These are phyloP conservation scores for Drosophila maculinotata DNA, from an alignment of 2,888 invertebrate genomes.

Conservation along the genomic window DNA sequence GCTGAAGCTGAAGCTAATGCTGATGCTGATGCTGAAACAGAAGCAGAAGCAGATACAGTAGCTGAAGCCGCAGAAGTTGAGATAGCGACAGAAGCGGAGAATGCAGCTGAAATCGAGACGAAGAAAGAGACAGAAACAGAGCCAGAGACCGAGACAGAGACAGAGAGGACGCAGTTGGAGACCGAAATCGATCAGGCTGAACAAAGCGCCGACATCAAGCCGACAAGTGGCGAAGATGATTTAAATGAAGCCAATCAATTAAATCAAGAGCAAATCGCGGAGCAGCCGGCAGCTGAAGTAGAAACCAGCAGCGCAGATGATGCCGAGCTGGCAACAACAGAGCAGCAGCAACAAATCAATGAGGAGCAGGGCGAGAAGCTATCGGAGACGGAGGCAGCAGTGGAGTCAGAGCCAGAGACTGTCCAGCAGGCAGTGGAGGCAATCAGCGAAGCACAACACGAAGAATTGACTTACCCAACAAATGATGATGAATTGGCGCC, in stretches of 20 bases:
- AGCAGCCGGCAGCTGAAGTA: constrained; percentile 24
- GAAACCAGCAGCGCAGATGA: constrained; percentile 19
- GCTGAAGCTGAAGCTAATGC: constrained; percentile 12
- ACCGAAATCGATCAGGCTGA: constrained; percentile 52
- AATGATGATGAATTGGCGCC: constrained; percentile 81
- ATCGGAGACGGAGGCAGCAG: constrained; percentile 11
- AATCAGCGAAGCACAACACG: constrained; percentile 72
- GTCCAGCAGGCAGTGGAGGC: constrained; percentile 39
- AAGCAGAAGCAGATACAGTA: constrained; percentile 24
- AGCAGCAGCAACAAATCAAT: constrained; percentile 27
- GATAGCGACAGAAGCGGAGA: constrained; percentile 27
- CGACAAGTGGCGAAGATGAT: constrained; percentile 77
- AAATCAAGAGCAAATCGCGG: constrained; percentile 64
- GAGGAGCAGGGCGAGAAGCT: constrained; percentile 24
- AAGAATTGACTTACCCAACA: constrained; percentile 77
- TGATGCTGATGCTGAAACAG: constrained; percentile 29
- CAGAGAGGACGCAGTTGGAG: constrained; percentile 11
- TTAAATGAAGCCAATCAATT: constrained; percentile 79
- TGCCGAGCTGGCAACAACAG: constrained; percentile 31
- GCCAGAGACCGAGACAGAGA: constrained; percentile 14
- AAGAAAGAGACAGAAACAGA: constrained; percentile 11
- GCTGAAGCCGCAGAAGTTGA: constrained; percentile 54
- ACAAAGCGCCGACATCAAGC: constrained; percentile 76
- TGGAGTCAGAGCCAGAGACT: constrained; percentile 11
- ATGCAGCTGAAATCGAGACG: constrained; percentile 21